These are phyloP conservation scores for Maconellicoccus hirsutus DNA, from an alignment of 1,140 invertebrate genomes.

Conservation along the genomic window DNA sequence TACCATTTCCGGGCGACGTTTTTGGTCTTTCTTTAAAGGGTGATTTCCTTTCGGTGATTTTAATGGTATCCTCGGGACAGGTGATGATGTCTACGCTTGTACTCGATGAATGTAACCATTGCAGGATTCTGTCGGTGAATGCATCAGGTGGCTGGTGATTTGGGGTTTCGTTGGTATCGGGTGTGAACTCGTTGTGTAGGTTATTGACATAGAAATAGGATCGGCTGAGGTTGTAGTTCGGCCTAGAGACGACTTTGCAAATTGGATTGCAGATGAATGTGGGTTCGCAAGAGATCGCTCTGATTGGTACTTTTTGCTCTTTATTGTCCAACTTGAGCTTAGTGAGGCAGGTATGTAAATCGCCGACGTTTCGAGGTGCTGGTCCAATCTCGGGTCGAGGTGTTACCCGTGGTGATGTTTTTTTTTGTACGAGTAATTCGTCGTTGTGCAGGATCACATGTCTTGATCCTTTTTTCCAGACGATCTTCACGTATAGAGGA, in stretches of 20 bases:
- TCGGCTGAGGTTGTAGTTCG: background rate
- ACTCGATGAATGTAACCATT: background rate
- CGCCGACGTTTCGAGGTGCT: background rate
- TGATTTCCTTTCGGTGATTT: background rate
- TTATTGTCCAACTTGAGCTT: background rate
- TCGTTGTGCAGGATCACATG: slow-evolving; percentile 53
- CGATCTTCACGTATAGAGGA: slow-evolving; percentile 53
- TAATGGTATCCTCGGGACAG: background rate
- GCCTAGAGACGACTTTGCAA: background rate
- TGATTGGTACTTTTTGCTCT: background rate
- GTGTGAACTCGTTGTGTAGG: background rate
- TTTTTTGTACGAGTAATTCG: slow-evolving; percentile 39
- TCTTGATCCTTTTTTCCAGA: slow-evolving; percentile 55
- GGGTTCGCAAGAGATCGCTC: background rate
- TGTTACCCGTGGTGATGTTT: background rate
- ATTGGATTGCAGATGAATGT: background rate
- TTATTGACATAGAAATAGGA: background rate
- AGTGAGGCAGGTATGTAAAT: background rate
- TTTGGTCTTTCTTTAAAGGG: background rate
- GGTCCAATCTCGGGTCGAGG: background rate
- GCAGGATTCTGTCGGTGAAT: background rate
- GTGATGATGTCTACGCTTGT: background rate
- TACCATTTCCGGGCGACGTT: background rate
- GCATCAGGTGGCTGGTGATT: background rate
- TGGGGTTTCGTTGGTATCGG: background rate